Percentiles rank a stretch among this genome's conserved stretches.
Evolutionary conservation across 2,888 invertebrate species (phyloP).

Genomic region (Agrotis ipsilon): DNA sequence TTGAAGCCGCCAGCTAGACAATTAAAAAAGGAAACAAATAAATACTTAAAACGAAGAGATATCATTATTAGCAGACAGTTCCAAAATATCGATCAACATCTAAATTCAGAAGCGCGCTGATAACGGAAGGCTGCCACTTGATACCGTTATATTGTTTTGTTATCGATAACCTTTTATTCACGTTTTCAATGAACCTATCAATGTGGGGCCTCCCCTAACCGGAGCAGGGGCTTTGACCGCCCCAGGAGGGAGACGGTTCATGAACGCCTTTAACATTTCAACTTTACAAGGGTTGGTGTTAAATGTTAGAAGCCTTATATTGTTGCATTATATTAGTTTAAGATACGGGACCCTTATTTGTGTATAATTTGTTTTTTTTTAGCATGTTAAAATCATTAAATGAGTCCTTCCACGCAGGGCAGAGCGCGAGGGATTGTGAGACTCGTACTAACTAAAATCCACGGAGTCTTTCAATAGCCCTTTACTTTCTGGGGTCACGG

Average conservation of each 20-base stretch:
- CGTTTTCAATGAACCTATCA: conserved; percentile 41
- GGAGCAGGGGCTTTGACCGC: conserved; percentile 49
- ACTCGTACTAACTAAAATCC: too few species aligned
- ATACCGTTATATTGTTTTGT: conserved; percentile 52
- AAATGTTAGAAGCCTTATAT: conserved; percentile 5
- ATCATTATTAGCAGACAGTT: conserved; percentile 18
- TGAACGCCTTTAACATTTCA: conserved; percentile 41
- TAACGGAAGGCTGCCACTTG: conserved; percentile 53
- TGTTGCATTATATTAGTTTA: conserved; percentile 14
- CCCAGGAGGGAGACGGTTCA: conserved; percentile 20
- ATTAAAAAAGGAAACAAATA: background rate
- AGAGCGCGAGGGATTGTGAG: too few species aligned
- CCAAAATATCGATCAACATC: conserved; percentile 5
- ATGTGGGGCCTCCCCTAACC: conserved; percentile 43
- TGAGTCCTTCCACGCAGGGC: too few species aligned
- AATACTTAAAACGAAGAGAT: background rate
- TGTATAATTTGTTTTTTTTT: too few species aligned
- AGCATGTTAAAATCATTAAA: too few species aligned
- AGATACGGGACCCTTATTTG: background rate
- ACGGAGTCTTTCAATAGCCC: too few species aligned
- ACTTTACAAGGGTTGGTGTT: conserved; percentile 19
- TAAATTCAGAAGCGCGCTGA: conserved; percentile 39
- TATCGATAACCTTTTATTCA: conserved; percentile 60
- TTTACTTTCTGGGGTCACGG: too few species aligned
- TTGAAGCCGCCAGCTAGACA: background rate